Base-by-base conservation (phyloP, 2,888 invertebrate genomes). In the Heliconius sara region DNA sequence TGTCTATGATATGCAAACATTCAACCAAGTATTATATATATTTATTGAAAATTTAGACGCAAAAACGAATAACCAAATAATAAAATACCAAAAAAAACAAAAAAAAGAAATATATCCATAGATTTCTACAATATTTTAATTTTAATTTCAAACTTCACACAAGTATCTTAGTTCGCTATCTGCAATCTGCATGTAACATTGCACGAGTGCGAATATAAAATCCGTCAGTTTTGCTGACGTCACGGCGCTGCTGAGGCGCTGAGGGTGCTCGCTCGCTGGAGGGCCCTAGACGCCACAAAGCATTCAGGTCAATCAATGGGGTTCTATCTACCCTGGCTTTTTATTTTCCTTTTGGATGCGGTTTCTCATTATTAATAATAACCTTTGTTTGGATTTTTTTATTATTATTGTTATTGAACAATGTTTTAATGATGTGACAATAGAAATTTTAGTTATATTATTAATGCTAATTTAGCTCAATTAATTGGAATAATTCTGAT, bases 281-380 rank as follows among this genome's bases (percentile, higher is more conserved):
- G 85, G 85, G 79, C 86, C 79, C 83, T 85, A 83, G 57, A 73
- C 70, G 68, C 81, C 79, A 82, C 83, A 83, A 83, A 83, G 83
- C 83, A 90, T 88, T 87, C 87, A 90, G 91, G 91, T 91, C 91
- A 90, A 88, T 87, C 87, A 85, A 88, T 87, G 84, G 81, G 70
- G 82, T 79, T 80, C 82, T 83, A 81, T 81, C 82, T 81, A 78
- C 71, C 66, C 66, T 78, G 78, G 27, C 65, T 77, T 79, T 82
- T 82, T 83, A 60, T 79, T 79, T 81, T 76, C 68, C 71, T 80
- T 78, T 82, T 79, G 67, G 73, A 77, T 76, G 72, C 67, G 30
- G 74, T 76, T 73, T 80, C 63, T 79, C 77, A 72, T 71, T 75
- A 75, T 79, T 77, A 77, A 80, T 78, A 77, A 76, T 77, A 70